phyloP scores from a whole-genome alignment of 1,140 invertebrate genomes.

The Apis dorsata region DNA sequence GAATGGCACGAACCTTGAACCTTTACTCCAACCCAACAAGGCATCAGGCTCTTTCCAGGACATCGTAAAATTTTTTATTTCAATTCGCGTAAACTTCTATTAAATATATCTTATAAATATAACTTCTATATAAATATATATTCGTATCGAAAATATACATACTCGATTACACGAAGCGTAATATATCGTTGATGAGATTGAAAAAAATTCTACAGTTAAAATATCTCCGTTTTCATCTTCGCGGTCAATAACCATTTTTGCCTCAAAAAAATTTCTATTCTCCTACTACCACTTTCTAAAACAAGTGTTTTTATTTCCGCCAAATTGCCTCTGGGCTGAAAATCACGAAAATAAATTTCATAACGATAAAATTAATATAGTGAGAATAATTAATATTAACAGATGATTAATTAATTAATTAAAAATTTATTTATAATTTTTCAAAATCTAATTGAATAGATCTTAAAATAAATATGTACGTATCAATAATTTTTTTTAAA shows the following conservation, averaged over 20 bases:
- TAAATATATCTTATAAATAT: too few relatives aligned
- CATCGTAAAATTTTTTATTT: background rate
- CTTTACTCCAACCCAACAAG: background rate
- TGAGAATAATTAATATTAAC: too few relatives aligned
- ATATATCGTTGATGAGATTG: background rate
- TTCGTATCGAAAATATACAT: background rate
- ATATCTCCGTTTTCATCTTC: slow-evolving; percentile 44
- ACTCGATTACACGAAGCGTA: background rate
- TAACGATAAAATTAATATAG: too few relatives aligned
- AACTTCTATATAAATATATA: background rate
- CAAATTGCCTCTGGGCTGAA: background rate
- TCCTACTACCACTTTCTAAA: slow-evolving; percentile 32
- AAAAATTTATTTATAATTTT: too few relatives aligned
- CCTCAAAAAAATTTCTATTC: slow-evolving; percentile 36
- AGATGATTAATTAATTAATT: too few relatives aligned
- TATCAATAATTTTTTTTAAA: too few relatives aligned
- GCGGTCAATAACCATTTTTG: slow-evolving; percentile 31
- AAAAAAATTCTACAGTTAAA: background rate
- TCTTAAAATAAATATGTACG: too few relatives aligned
- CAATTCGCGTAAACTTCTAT: background rate
- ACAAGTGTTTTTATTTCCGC: background rate
- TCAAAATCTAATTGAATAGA: too few relatives aligned
- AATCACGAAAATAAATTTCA: too few relatives aligned
- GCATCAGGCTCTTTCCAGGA: background rate
- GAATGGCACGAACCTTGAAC: slow-evolving; percentile 48